Evolutionary conservation across 2,113 vertebrate species (phyloP).

Genomic region (Collichthys lucidus): DNA sequence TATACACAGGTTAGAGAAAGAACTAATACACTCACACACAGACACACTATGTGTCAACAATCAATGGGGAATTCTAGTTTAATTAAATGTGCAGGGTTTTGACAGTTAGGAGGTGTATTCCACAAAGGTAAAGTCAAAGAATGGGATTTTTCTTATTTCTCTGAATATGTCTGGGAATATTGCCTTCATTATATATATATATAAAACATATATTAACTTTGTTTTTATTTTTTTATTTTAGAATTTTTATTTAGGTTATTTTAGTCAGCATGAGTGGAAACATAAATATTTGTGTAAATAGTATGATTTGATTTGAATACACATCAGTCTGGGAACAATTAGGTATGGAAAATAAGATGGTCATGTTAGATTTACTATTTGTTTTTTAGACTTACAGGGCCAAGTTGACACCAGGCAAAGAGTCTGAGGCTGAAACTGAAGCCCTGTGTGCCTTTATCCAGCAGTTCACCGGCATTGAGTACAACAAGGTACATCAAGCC

Average conservation of each 20-base stretch:
- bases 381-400: constrained; percentile 90
- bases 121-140: background rate
- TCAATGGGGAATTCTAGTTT: background rate
- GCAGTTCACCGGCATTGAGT: constrained; percentile 89
- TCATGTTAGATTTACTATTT: background rate
- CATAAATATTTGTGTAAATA: background rate
- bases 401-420: constrained; percentile 90
- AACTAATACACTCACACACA: background rate
- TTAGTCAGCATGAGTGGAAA: background rate
- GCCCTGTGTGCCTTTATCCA: constrained; percentile 93
- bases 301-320: background rate
- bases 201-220: background rate
- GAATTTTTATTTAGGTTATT: background rate
- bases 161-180: background rate
- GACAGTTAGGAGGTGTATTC: background rate
- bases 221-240: background rate
- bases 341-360: background rate
- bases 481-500: constrained; percentile 86
- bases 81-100: background rate
- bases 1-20: constrained; percentile 91
- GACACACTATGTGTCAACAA: background rate
- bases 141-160: background rate
- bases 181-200: too few relatives aligned
- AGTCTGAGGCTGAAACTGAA: constrained; percentile 91
- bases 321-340: background rate